Percentiles rank a stretch among this genome's conserved stretches.
These are phyloP conservation scores for Calephelis virginiensis DNA, from an alignment of 1,140 invertebrate genomes.

Conservation along the genomic window DNA sequence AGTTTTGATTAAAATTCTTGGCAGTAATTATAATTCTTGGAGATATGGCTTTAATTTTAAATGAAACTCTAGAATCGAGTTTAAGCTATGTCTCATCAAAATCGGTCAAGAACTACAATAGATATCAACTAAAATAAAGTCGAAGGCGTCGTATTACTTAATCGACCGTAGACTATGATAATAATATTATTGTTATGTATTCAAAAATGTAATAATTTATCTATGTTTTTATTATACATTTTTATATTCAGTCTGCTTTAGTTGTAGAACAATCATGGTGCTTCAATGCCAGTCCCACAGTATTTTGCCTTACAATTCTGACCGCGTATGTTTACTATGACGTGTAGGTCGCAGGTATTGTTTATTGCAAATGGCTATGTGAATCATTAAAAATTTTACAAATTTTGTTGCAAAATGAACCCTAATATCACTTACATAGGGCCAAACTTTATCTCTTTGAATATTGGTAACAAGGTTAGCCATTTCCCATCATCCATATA, in stretches of 20 bases:
- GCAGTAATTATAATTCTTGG: too few species aligned
- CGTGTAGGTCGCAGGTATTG: conserved; percentile 25
- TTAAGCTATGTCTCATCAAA: too few species aligned
- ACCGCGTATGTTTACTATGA: conserved; percentile 29
- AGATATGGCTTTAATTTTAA: too few species aligned
- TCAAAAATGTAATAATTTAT: background rate
- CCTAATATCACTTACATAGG: background rate
- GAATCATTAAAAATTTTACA: conserved; percentile 23
- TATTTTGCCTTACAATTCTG: conserved; percentile 22
- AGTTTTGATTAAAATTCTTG: too few species aligned
- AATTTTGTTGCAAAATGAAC: background rate
- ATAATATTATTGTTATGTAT: too few species aligned
- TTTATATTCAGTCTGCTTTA: background rate
- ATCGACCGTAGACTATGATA: too few species aligned
- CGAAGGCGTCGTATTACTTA: too few species aligned
- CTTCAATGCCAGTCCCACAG: conserved; percentile 5
- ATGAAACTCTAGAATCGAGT: too few species aligned
- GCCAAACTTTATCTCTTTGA: background rate
- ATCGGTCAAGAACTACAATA: too few species aligned
- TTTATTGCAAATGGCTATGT: conserved; percentile 28
- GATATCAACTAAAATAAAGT: too few species aligned
- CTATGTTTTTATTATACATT: background rate
- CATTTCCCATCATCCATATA: background rate
- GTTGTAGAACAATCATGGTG: background rate
- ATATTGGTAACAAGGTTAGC: background rate